Conservation (phyloP, 2,888 invertebrate genomes). For the Azorinus chamasolen region DNA sequence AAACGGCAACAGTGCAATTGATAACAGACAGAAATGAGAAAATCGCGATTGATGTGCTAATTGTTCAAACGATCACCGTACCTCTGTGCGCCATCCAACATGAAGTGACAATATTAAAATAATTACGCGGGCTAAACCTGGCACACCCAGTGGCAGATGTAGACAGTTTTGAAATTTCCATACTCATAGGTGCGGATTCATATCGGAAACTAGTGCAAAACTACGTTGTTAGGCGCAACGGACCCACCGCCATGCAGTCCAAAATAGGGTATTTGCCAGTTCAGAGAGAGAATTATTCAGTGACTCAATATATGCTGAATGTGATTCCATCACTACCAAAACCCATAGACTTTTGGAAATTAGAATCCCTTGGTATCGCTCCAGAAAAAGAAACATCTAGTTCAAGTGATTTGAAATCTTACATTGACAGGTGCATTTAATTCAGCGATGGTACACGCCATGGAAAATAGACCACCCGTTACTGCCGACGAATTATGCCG, state of each 20-base stretch:
- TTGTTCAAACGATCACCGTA: conserved; percentile 46
- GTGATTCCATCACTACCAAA: conserved; percentile 15
- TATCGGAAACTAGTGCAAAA: conserved; percentile 49
- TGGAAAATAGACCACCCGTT: conserved; percentile 11
- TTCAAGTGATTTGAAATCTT: not conserved
- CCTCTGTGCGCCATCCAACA: not conserved
- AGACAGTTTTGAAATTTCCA: conserved; percentile 14
- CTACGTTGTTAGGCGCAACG: conserved; percentile 25
- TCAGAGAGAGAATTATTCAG: no score
- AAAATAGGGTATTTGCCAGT: conserved; percentile 34
- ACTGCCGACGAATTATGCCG: conserved; percentile 13
- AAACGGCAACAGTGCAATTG: conserved; percentile 2
- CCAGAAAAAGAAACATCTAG: not conserved
- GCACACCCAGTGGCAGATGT: conserved; percentile 26
- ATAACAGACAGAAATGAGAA: conserved; percentile 14
- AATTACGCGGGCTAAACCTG: conserved; percentile 9
- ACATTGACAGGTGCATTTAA: not conserved
- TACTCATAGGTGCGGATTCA: conserved; percentile 53
- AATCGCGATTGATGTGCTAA: conserved; percentile 36
- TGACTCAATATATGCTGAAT: conserved; percentile 2
- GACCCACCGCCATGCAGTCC: conserved; percentile 49
- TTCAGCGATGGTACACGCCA: conserved; percentile 6
- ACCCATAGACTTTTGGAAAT: conserved; percentile 46
- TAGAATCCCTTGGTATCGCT: conserved; percentile 38
- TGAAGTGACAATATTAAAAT: no score